Evolutionary conservation across 2,888 invertebrate species (phyloP), one percentile per base, ranked within the genome.

Genomic region (Apotomis capreana): DNA sequence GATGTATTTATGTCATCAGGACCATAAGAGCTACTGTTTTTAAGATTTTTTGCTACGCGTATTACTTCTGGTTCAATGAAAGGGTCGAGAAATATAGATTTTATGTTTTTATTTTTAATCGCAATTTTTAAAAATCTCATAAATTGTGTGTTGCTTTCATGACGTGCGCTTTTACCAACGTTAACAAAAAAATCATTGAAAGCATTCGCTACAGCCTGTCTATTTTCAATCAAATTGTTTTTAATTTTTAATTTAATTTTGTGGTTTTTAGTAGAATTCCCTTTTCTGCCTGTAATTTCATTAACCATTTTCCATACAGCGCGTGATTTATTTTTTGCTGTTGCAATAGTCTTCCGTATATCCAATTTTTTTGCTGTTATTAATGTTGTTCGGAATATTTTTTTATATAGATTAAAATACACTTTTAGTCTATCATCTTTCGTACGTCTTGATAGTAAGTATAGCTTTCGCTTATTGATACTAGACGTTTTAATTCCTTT

Each of bases 51-150:
- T 4, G 36, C 26, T 57, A 57, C 12, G 10, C 10, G 4, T 36
- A 57, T 57, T 57, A 57, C 5, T 57, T 57, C 57, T 12, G 57
- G 57, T 37, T 57, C 51, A n/a, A 49, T 58, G 49, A 67, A n/a
- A 52, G 54, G 54, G n/a, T 54, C 15, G 3, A 54, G 13, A 54
- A 15, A 15, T 2, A 54, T 15, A 54, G 54, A n/a, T 6, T 54
- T 8, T 13, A 54, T 54, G 15, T n/a, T 54, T 54, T 54, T 15
- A 15, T 26, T 15, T 8, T 54, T 54, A 15, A 8, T 15, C 3
- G 8, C 4, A 6, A 8, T 15, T 54, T 3, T n/a, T 15, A 26
- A 5, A 15, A 54, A n/a, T 4, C 15, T 15, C 8, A 6, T 3
- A 15, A 15, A 54, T 15, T 54, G 13, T 8, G 15, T 54, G 15